phyloP scores from a whole-genome alignment of 2,113 vertebrate genomes.

The Myrmecophaga tridactyla region DNA sequence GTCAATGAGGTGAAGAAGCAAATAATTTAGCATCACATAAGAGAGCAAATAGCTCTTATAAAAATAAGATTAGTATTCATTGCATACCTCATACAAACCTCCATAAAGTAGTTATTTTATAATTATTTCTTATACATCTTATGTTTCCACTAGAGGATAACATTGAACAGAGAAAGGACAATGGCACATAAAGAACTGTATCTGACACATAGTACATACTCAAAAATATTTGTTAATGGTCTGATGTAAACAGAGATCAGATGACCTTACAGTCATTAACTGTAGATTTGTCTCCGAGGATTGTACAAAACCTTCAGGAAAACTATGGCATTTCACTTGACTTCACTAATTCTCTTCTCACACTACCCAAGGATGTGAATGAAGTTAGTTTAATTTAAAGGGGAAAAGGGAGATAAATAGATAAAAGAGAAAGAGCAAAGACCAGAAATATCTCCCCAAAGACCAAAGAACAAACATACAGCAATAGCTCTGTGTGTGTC shows the following conservation, averaged over 20 bases:
- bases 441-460: not conserved
- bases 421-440: not conserved
- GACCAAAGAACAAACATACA: not conserved
- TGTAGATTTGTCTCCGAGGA: not conserved
- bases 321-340: not conserved
- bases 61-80: not conserved
- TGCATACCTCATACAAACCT: not conserved
- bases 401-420: not conserved
- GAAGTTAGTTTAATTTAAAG: not conserved
- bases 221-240: not conserved
- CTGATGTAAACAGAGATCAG: not conserved
- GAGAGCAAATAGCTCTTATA: not conserved
- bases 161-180: not conserved
- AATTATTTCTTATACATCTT: not conserved
- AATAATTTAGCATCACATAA: not conserved
- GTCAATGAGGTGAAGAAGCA: not conserved
- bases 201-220: not conserved
- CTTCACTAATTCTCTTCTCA: not conserved
- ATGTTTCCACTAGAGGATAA: not conserved
- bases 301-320: not conserved
- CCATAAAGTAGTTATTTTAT: not conserved
- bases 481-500: not conserved
- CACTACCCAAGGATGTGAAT: not conserved
- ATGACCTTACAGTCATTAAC: not conserved
- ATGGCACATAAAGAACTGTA: not conserved